Conservation (phyloP, 1,140 invertebrate species). For the Drosophila malerkotliana region DNA sequence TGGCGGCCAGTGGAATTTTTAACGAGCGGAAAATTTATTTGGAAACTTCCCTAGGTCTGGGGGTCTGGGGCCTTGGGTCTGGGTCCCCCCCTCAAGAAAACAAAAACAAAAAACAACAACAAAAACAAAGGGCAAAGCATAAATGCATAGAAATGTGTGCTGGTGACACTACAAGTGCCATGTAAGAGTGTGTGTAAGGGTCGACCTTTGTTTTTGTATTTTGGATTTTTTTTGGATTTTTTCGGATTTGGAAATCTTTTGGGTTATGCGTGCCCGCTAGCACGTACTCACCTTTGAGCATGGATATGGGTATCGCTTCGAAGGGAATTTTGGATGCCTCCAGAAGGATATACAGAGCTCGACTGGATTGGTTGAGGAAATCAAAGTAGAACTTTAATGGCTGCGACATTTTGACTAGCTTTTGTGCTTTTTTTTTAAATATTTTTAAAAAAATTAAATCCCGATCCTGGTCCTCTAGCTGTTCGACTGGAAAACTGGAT, state of each 20-base stretch:
- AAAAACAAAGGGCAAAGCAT: slow-evolving; percentile 36
- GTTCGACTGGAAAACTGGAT: slow-evolving; percentile 14
- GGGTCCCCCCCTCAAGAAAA: slow-evolving; percentile 14
- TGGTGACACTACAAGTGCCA: neutral
- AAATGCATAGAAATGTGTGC: slow-evolving; percentile 43
- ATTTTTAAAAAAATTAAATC: neutral
- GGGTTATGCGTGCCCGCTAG: slow-evolving; percentile 14
- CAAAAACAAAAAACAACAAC: slow-evolving; percentile 3
- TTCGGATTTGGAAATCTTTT: neutral
- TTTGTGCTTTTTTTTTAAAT: slow-evolving; percentile 3
- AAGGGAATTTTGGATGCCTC: slow-evolving; percentile 87
- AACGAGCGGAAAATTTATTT: slow-evolving; percentile 69
- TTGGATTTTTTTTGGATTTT: neutral
- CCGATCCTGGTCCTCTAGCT: slow-evolving; percentile 14
- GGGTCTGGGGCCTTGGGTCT: no score
- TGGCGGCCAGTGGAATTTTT: slow-evolving; percentile 51
- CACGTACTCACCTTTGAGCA: slow-evolving; percentile 85
- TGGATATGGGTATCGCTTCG: slow-evolving; percentile 85
- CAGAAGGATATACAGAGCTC: slow-evolving; percentile 89
- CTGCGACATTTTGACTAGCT: slow-evolving; percentile 56
- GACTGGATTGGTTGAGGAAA: slow-evolving; percentile 89
- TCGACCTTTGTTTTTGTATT: slow-evolving; percentile 37
- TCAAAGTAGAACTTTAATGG: slow-evolving; percentile 88
- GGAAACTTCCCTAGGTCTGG: slow-evolving; percentile 12
- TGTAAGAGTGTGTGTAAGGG: neutral